phyloP scores from a whole-genome alignment of 2,888 invertebrate species.

The Laspeyria flexula region DNA sequence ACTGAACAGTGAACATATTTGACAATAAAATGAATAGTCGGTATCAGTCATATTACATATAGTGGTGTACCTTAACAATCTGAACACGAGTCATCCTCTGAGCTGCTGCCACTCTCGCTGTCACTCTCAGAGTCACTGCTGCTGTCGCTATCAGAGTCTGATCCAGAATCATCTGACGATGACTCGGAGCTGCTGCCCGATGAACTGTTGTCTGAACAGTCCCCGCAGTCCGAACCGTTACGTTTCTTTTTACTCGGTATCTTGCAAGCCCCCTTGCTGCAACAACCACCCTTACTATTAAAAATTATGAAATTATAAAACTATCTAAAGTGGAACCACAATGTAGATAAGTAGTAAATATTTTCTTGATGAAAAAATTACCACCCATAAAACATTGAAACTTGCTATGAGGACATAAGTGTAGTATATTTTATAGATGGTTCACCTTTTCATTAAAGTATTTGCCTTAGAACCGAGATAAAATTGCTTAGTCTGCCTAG shows the following conservation, averaged over 20 bases:
- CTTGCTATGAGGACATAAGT: too few relatives aligned
- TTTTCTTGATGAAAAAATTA: constrained; percentile 4
- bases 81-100: constrained; percentile 49
- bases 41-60: constrained; percentile 52
- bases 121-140: constrained; percentile 66
- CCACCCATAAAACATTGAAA: background rate
- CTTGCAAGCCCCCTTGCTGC: constrained; percentile 71
- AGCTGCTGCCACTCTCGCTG: constrained; percentile 64
- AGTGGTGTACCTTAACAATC: constrained; percentile 51
- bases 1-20: too few relatives aligned
- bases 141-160: constrained; percentile 63
- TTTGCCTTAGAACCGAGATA: too few relatives aligned
- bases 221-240: constrained; percentile 57
- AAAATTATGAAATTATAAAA: constrained; percentile 14
- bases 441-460: too few relatives aligned
- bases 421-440: too few relatives aligned
- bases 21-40: background rate
- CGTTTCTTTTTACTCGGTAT: constrained; percentile 75
- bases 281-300: constrained; percentile 1
- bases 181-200: constrained; percentile 67
- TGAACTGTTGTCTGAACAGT: constrained; percentile 65
- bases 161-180: constrained; percentile 63
- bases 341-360: background rate
- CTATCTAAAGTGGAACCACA: background rate
- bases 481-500: too few relatives aligned